Evolutionary conservation across 1,140 invertebrate genomes (phyloP).

Genomic region (Drosophila sulfurigaster): DNA sequence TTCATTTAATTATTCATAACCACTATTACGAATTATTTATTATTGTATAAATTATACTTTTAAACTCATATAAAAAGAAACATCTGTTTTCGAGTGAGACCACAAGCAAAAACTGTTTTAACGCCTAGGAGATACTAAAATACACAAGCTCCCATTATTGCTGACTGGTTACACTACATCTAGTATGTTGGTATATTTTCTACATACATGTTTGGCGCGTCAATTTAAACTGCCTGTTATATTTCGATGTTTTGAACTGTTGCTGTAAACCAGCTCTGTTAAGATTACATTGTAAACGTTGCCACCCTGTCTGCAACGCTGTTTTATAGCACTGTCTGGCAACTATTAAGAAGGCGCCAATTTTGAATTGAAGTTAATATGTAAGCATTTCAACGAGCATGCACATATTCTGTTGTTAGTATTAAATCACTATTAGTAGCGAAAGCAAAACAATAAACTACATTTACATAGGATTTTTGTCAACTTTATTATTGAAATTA

Average conservation of each 20-base stretch:
- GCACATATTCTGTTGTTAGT: slow-evolving; percentile 43
- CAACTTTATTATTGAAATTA: slow-evolving; percentile 69
- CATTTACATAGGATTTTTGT: slow-evolving; percentile 60
- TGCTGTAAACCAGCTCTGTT: slow-evolving; percentile 2
- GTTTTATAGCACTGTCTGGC: background rate
- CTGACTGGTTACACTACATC: too few species aligned
- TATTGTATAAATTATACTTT: too few species aligned
- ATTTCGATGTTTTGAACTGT: background rate
- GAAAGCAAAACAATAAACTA: slow-evolving; percentile 58
- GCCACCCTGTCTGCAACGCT: background rate
- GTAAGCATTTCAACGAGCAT: slow-evolving; percentile 3
- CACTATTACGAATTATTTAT: too few species aligned
- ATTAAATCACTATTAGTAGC: slow-evolving; percentile 42
- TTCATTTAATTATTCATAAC: too few species aligned
- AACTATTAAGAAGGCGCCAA: slow-evolving; percentile 2
- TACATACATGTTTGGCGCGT: background rate
- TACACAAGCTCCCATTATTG: too few species aligned
- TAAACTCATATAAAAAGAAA: too few species aligned
- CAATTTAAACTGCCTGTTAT: background rate
- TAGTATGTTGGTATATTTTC: too few species aligned
- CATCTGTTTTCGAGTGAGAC: too few species aligned
- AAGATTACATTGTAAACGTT: background rate
- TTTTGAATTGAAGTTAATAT: slow-evolving; percentile 7
- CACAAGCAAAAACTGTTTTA: too few species aligned
- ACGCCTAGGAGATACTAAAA: too few species aligned